Evolutionary conservation across 2,888 invertebrate genomes (phyloP), one percentile per base, ranked within the genome.

Genomic region (Ennomos erosarius): DNA sequence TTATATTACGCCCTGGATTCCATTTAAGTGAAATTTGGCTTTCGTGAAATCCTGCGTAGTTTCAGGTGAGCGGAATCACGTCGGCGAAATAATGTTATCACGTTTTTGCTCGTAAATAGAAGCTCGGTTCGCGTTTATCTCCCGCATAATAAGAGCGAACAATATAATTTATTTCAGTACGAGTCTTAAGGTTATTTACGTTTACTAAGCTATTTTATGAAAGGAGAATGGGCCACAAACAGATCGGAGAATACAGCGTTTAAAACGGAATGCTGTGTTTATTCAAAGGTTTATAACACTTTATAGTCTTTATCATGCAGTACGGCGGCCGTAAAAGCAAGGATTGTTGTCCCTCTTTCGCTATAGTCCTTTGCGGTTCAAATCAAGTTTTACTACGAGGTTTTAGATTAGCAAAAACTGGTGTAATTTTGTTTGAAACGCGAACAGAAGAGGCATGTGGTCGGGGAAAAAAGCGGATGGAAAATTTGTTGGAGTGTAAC

Each of bases 251-350:
- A 16, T 50, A 55, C 16, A 48, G 48, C 45, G 49, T 55, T 64
- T 53, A 55, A 62, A 62, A 67, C 58, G 65, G 60, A 65, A 60
- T 26, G 51, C 42, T 51, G 49, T 35, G 46, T 59, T 62, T 65
- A 62, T 59, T 71, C 68, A 66, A 66, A 70, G 58, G 66, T 54
- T 33, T 52, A 61, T 70, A n/a, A 69, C 69, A 70, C 53, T 68
- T 63, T 67, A 72, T 70, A 64, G 67, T 64, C 67, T 64, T 68
- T 67, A 70, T 71, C 70, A 59, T 64, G 67, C 63, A 65, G 69
- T 63, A 63, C 57, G 59, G 67, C 50, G 45, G 62, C 69, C 70
- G 66, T 75, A 77, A 80, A 77, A 75, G 65, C 64, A 48, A 26
- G 61, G 64, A 58, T 66, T 59, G 63, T 51, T 59, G 66, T 56